These are phyloP conservation scores for Orchestes rusci DNA, from an alignment of 2,888 invertebrate genomes.

Conservation along the genomic window DNA sequence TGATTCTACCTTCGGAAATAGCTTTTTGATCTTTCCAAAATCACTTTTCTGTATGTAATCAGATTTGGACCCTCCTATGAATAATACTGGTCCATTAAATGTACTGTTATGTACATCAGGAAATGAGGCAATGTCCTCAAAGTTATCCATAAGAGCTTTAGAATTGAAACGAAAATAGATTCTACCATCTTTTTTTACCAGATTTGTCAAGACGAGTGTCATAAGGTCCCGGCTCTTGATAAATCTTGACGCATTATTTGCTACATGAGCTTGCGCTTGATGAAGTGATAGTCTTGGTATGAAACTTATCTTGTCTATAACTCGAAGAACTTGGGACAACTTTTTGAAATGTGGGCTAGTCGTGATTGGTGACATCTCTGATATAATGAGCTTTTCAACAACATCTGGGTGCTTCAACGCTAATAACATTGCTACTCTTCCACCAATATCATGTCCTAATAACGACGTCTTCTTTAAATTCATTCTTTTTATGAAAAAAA, in stretches of 20 bases:
- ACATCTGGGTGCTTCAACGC: constrained; percentile 63
- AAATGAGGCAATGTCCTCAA: constrained; percentile 57
- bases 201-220: constrained; percentile 81
- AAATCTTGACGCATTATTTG: constrained; percentile 53
- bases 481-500: constrained; percentile 56
- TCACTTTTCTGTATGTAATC: constrained; percentile 70
- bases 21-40: constrained; percentile 54
- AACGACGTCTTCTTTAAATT: constrained; percentile 58
- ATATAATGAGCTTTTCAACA: constrained; percentile 61
- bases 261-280: constrained; percentile 60
- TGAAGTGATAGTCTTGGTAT: constrained; percentile 57
- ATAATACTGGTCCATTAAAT: constrained; percentile 62
- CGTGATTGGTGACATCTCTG: constrained; percentile 64
- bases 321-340: constrained; percentile 59
- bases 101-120: constrained; percentile 45
- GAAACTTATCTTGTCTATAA: constrained; percentile 56
- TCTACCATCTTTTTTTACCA: constrained; percentile 49
- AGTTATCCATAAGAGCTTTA: constrained; percentile 59
- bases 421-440: constrained; percentile 80
- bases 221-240: constrained; percentile 54
- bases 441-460: constrained; percentile 94
- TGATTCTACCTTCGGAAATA: constrained; percentile 68
- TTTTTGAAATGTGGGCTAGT: constrained; percentile 54
- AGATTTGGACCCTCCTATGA: constrained; percentile 76
- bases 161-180: constrained; percentile 72